Conservation (phyloP, 2,113 vertebrate species). For the Morone chrysops region DNA sequence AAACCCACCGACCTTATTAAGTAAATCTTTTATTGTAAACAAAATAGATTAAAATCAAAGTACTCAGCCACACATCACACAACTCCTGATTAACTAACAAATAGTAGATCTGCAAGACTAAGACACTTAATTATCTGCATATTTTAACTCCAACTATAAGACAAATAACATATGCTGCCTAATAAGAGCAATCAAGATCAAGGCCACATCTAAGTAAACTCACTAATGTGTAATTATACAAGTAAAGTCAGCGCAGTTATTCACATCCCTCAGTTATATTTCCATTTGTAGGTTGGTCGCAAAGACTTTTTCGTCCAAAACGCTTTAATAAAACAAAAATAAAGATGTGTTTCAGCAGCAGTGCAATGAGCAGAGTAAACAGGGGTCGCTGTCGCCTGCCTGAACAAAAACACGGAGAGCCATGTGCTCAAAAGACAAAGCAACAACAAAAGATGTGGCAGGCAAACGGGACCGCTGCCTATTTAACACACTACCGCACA, state of each 20-base stretch:
- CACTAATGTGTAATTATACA: no score
- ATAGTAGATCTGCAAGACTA: neutral
- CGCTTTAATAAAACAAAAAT: neutral
- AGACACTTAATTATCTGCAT: no score
- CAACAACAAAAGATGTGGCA: conserved; percentile 89
- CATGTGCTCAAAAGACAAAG: conserved; percentile 95
- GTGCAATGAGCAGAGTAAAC: conserved; percentile 38
- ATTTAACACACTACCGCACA: neutral
- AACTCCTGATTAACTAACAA: neutral
- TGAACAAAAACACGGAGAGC: conserved; percentile 87
- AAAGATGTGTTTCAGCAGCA: neutral
- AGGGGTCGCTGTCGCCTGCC: conserved; percentile 81
- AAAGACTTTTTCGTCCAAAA: neutral
- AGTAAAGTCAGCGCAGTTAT: neutral
- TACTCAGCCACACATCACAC: neutral
- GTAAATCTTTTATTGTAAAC: neutral
- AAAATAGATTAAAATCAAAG: neutral
- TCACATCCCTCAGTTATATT: neutral
- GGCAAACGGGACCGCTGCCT: conserved; percentile 40
- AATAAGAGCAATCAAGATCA: neutral
- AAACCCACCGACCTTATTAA: neutral
- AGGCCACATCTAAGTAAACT: neutral
- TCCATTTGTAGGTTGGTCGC: no score
- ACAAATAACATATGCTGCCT: neutral
- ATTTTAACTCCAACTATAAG: neutral